Conservation (phyloP, 2,797 vertebrate species). For the Lophotriccus pileatus region DNA sequence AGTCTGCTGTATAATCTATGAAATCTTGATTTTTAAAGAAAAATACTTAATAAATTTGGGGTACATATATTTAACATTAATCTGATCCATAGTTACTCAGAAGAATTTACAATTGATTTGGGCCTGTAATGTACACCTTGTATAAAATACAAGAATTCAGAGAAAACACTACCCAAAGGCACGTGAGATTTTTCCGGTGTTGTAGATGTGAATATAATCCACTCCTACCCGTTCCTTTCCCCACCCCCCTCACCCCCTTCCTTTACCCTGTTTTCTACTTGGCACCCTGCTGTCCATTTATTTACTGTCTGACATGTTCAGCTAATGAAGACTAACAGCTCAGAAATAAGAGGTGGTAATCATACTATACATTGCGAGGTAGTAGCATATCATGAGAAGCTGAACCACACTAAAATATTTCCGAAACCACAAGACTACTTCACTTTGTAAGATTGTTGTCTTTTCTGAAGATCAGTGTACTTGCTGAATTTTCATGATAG, state of each 20-base stretch:
- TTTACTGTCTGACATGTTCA: background rate
- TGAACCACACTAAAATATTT: background rate
- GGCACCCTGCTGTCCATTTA: background rate
- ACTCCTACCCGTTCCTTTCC: background rate
- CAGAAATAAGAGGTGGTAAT: background rate
- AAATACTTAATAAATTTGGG: background rate
- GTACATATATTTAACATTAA: background rate
- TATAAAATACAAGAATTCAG: background rate
- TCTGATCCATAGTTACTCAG: background rate
- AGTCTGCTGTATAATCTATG: background rate
- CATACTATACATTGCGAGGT: background rate
- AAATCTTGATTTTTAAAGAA: background rate
- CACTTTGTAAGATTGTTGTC: background rate
- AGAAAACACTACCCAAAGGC: background rate
- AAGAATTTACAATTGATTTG: background rate
- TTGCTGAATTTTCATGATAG: background rate
- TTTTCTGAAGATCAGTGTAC: background rate
- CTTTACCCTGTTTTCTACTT: background rate
- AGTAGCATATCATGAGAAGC: background rate
- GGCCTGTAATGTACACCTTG: background rate
- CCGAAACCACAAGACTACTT: background rate
- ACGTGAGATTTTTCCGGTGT: background rate
- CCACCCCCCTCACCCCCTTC: fast-evolving
- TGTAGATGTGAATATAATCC: background rate
- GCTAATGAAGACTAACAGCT: background rate